These are phyloP conservation scores for Calycopis cecrops DNA, from an alignment of 1,140 invertebrate species.

Conservation along the genomic window DNA sequence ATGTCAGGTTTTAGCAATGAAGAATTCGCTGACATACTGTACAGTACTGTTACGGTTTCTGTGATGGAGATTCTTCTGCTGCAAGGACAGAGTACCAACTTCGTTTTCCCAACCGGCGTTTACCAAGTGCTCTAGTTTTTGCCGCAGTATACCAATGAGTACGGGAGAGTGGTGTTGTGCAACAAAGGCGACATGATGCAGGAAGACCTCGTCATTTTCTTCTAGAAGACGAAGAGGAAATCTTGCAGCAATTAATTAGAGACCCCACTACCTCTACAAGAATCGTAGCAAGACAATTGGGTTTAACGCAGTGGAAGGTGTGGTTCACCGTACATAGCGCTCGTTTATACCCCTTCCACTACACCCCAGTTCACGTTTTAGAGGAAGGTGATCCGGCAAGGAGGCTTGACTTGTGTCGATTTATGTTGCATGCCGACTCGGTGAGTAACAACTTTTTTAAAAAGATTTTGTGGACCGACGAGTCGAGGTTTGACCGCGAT, in stretches of 20 bases:
- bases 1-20: too few relatives aligned
- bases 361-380: slow-evolving; percentile 23
- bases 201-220: too few relatives aligned
- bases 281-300: slow-evolving; percentile 5
- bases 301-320: slow-evolving; percentile 14
- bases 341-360: slow-evolving; percentile 19
- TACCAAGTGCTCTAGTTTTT: too few relatives aligned
- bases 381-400: slow-evolving; percentile 30
- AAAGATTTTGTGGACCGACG: slow-evolving; percentile 46
- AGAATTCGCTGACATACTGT: too few relatives aligned
- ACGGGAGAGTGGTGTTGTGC: too few relatives aligned
- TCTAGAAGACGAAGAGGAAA: slow-evolving; percentile 8
- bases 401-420: slow-evolving; percentile 27
- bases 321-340: slow-evolving; percentile 6
- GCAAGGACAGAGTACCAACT: too few relatives aligned
- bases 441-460: slow-evolving; percentile 32
- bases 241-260: background rate
- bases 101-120: too few relatives aligned
- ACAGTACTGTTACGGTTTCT: too few relatives aligned
- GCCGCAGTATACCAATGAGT: too few relatives aligned
- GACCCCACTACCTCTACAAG: slow-evolving; percentile 4
- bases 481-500: slow-evolving; percentile 43
- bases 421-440: slow-evolving; percentile 25
- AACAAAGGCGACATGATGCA: too few relatives aligned
- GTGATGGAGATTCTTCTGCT: too few relatives aligned